phyloP scores from a whole-genome alignment of 2,797 vertebrate species.

The Acipenser ruthenus region DNA sequence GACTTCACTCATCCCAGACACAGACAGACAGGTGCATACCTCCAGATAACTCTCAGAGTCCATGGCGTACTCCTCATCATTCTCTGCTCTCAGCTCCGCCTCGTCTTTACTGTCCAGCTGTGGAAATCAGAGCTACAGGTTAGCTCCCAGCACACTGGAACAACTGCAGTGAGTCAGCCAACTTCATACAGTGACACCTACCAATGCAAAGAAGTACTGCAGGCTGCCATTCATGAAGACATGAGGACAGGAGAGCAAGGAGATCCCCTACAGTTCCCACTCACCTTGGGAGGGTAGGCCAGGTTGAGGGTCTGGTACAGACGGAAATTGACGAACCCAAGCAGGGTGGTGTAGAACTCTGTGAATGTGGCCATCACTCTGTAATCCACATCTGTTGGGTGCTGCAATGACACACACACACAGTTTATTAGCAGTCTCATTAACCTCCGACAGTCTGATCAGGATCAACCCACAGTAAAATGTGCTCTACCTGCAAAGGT shows the following conservation, averaged over 20 bases:
- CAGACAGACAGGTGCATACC: slow-evolving; percentile 48
- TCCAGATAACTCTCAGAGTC: slow-evolving; percentile 83
- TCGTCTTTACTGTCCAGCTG: slow-evolving; percentile 69
- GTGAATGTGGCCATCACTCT: slow-evolving; percentile 98
- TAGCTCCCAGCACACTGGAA: background rate
- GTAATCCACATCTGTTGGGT: slow-evolving; percentile 95
- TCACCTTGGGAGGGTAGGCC: slow-evolving; percentile 88
- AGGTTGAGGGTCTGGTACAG: slow-evolving; percentile 92
- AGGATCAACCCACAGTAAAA: no score
- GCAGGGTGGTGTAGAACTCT: slow-evolving; percentile 86
- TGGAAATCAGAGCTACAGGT: slow-evolving; percentile 4
- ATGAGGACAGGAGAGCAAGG: no score
- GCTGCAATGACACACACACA: slow-evolving; percentile 47
- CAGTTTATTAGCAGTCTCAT: no score
- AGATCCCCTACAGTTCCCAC: background rate
- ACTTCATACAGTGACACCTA: no score
- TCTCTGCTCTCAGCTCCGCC: slow-evolving; percentile 42
- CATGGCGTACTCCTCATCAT: slow-evolving; percentile 77
- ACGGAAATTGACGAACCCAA: slow-evolving; percentile 91
- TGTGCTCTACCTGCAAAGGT: no score
- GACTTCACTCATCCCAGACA: no score
- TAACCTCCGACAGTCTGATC: no score
- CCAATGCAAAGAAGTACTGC: no score
- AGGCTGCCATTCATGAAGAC: no score
- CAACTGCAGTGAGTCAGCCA: no score